These are phyloP conservation scores for Aplysia californica DNA, from an alignment of 1,140 invertebrate species.

Conservation along the genomic window DNA sequence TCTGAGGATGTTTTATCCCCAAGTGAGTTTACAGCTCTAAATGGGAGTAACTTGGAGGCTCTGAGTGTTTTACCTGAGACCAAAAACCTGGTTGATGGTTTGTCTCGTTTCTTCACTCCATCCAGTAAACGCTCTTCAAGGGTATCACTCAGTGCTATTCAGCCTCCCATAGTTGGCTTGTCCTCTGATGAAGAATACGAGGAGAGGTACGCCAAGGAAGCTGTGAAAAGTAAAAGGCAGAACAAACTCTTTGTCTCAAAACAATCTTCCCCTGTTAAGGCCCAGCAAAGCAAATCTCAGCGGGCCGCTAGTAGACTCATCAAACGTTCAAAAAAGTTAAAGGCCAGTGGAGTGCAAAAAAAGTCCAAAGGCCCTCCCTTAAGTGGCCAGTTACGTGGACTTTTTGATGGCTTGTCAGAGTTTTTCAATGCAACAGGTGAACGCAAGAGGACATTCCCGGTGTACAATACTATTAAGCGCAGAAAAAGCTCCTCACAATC, in stretches of 20 bases:
- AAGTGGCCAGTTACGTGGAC: conserved; percentile 77
- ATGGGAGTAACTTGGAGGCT: conserved; percentile 51
- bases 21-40: conserved; percentile 55
- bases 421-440: conserved; percentile 79
- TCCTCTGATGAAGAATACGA: not conserved
- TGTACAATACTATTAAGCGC: conserved; percentile 34
- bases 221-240: not conserved
- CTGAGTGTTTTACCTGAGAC: conserved; percentile 43
- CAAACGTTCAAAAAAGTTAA: conserved; percentile 58
- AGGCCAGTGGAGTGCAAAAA: conserved; percentile 56
- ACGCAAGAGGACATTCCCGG: conserved; percentile 68
- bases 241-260: not conserved
- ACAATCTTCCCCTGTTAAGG: not conserved
- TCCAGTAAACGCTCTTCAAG: conserved; percentile 65
- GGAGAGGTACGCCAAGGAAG: not conserved
- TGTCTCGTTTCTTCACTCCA: conserved; percentile 67
- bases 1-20: conserved; percentile 32
- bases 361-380: conserved; percentile 64
- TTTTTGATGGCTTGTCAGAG: conserved; percentile 88
- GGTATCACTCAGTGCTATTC: conserved; percentile 57
- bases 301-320: conserved; percentile 61
- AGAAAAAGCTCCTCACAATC: conserved; percentile 26
- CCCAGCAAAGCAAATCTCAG: conserved; percentile 32
- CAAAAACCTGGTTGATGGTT: conserved; percentile 65
- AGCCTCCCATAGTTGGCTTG: conserved; percentile 9